Conservation (phyloP, 1,140 invertebrate species). For the Calosoma granatense region DNA sequence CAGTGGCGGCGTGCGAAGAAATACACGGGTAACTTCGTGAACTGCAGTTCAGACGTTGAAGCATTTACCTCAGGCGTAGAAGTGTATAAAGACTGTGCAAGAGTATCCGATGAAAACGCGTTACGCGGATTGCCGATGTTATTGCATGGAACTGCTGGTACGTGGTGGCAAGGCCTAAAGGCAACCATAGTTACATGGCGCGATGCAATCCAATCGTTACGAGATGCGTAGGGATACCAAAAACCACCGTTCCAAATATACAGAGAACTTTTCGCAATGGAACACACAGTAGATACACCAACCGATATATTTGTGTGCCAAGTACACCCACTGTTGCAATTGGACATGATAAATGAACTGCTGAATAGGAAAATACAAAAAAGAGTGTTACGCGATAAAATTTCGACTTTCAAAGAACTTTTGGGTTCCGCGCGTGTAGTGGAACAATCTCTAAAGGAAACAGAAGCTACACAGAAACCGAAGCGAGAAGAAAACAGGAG, state of each 20-base stretch:
- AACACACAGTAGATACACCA: neutral
- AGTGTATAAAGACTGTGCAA: constrained; percentile 10
- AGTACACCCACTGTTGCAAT: neutral
- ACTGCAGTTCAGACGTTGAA: neutral
- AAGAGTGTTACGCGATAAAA: neutral
- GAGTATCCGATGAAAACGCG: constrained; percentile 11
- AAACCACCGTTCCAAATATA: constrained; percentile 2
- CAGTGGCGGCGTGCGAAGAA: no score
- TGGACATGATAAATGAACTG: constrained; percentile 6
- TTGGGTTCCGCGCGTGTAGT: neutral
- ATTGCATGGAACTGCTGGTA: neutral
- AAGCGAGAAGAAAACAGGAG: neutral
- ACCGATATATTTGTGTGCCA: constrained; percentile 5
- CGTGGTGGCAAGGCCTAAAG: constrained; percentile 11
- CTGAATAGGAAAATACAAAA: constrained; percentile 14
- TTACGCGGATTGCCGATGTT: constrained; percentile 7
- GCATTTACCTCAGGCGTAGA: neutral
- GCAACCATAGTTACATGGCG: neutral
- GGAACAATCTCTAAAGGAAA: neutral
- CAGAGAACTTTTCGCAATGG: constrained; percentile 1
- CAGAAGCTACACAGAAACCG: neutral
- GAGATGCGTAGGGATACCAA: neutral
- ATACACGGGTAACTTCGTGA: neutral
- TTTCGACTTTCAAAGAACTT: constrained; percentile 1
- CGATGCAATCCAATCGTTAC: neutral